Conservation (phyloP, 2,888 invertebrate species). For the Cheilosia soror region DNA sequence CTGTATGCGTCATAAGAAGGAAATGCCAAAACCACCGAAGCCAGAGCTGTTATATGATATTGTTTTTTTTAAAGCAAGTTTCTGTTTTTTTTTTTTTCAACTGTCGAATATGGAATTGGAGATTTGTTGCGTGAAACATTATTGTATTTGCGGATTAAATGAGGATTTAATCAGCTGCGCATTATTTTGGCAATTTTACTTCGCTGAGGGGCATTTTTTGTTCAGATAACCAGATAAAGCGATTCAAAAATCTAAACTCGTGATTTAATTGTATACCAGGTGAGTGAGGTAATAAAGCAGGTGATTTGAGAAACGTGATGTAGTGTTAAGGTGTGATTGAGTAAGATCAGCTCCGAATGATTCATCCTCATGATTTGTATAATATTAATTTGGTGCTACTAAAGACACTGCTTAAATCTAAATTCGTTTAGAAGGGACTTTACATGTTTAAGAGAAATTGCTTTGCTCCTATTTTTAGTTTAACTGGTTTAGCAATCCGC, state of each 20-base stretch:
- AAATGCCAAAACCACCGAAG: conserved; percentile 19
- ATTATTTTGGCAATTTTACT: conserved; percentile 12
- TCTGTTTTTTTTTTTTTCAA: neutral
- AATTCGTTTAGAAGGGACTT: no score
- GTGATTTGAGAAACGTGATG: conserved; percentile 31
- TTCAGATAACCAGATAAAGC: neutral
- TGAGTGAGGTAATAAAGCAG: neutral
- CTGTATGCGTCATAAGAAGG: conserved; percentile 37
- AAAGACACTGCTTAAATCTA: neutral
- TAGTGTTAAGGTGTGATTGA: neutral
- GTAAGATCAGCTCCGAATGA: conserved; percentile 2
- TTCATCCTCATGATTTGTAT: neutral
- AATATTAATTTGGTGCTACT: neutral
- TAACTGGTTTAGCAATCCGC: no score
- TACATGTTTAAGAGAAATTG: no score
- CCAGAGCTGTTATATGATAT: conserved; percentile 27
- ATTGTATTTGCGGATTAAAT: conserved; percentile 20
- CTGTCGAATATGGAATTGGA: neutral
- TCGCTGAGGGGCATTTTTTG: neutral
- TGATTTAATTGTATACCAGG: conserved; percentile 21
- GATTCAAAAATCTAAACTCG: conserved; percentile 3
- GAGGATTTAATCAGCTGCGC: conserved; percentile 3
- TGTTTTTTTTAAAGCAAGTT: conserved; percentile 22
- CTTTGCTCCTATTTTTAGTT: no score
- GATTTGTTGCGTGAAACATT: neutral